Evolutionary conservation across 2,797 vertebrate genomes (phyloP).

Genomic region (Lateolabrax maculatus): DNA sequence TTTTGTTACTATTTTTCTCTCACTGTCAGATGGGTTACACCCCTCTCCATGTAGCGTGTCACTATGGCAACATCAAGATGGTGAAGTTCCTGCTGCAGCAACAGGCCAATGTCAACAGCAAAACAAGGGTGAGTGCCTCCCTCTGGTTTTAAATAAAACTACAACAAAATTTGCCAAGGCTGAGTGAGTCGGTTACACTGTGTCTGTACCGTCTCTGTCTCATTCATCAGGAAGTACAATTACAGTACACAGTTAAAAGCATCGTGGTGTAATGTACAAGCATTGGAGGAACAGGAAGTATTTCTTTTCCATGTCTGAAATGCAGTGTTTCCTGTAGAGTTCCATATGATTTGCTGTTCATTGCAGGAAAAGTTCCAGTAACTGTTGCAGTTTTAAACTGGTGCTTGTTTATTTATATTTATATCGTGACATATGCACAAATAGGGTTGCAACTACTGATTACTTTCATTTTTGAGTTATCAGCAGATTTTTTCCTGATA

Average conservation of each 20-base stretch:
- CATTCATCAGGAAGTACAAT: conserved; percentile 25
- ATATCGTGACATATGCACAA: background rate
- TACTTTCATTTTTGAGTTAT: background rate
- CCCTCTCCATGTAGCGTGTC: conserved; percentile 94
- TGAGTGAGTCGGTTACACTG: conserved; percentile 10
- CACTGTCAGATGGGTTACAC: conserved; percentile 94
- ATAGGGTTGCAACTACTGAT: background rate
- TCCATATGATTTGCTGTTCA: background rate
- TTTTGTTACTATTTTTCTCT: conserved; percentile 11
- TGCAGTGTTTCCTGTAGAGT: background rate
- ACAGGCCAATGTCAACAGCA: conserved; percentile 94
- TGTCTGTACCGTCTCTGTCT: background rate
- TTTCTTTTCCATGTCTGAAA: background rate
- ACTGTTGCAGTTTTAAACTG: background rate
- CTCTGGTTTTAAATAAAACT: conserved; percentile 48
- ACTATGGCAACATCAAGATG: conserved; percentile 98
- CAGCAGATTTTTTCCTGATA: background rate
- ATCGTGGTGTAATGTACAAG: background rate
- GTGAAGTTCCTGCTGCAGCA: conserved; percentile 96
- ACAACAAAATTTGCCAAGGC: conserved; percentile 8
- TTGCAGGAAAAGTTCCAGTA: background rate
- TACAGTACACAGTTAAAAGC: conserved; percentile 1
- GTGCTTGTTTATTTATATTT: background rate
- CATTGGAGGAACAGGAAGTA: background rate
- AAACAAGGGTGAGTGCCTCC: conserved; percentile 91